A percentile compares a stretch with the other conserved stretches of the same genome.
phyloP scores from a whole-genome alignment of 37 sponge, comb jelly and placozoan genomes.

The Eunapius fragilis region DNA sequence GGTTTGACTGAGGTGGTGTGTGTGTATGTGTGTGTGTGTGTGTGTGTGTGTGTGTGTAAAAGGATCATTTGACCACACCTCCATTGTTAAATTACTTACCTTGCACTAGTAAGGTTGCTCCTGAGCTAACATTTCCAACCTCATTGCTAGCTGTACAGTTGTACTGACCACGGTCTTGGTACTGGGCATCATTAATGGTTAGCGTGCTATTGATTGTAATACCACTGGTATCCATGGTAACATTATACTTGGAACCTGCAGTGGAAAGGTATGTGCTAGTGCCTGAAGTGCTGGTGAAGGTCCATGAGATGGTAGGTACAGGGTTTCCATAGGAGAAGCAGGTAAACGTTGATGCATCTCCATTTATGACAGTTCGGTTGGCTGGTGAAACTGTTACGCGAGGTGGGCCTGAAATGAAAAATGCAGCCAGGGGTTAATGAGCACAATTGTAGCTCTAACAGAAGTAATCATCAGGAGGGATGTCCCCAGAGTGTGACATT shows the following conservation, averaged over 20 bases:
- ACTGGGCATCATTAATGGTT: slow-evolving; percentile 40
- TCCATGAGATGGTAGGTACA: slow-evolving; percentile 45
- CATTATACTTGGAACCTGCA: background rate
- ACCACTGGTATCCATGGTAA: slow-evolving; percentile 13
- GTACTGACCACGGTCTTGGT: slow-evolving; percentile 67
- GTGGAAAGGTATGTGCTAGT: slow-evolving; percentile 3
- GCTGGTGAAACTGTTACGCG: slow-evolving; percentile 23
- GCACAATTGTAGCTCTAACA: background rate
- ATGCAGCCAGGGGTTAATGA: too few relatives aligned
- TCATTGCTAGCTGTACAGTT: slow-evolving; percentile 46
- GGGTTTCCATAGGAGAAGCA: slow-evolving; percentile 65
- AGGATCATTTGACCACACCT: slow-evolving; percentile 5
- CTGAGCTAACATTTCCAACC: slow-evolving; percentile 5
- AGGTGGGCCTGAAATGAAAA: slow-evolving; percentile 77
- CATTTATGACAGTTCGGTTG: slow-evolving; percentile 40
- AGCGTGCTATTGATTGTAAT: background rate
- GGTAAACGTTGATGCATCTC: slow-evolving; percentile 21
- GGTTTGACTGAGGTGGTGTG: slow-evolving; percentile 45
- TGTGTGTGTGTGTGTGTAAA: background rate
- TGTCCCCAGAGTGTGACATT: too few relatives aligned
- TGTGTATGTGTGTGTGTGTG: background rate
- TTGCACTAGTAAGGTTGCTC: slow-evolving; percentile 67
- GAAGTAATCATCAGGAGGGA: too few relatives aligned
- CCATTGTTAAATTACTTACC: slow-evolving; percentile 43
- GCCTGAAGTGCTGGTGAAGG: slow-evolving; percentile 26